Conservation (phyloP, 35 echinoderm and acorn worm genomes). For the Patiria miniata region DNA sequence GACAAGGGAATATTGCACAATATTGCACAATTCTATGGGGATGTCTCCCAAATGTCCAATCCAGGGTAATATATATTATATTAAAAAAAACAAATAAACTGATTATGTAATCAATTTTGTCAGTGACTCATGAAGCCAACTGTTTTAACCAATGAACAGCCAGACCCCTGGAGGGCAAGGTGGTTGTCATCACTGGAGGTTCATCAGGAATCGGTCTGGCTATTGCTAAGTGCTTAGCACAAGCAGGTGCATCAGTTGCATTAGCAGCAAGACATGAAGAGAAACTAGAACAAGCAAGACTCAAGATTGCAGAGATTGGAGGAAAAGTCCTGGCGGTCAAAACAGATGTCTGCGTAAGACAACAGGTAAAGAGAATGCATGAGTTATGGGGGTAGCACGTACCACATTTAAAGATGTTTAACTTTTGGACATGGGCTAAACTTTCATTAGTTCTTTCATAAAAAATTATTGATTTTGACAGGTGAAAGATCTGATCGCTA, state of each 20-base stretch:
- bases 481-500: conserved; percentile 60
- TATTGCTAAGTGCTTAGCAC: conserved; percentile 61
- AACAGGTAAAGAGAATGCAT: conserved; percentile 74
- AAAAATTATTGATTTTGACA: neutral
- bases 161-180: conserved; percentile 49
- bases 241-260: conserved; percentile 62
- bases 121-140: no score
- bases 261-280: conserved; percentile 67
- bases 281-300: conserved; percentile 35
- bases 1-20: no score
- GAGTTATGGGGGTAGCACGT: no score
- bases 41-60: no score
- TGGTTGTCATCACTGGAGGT: conserved; percentile 72
- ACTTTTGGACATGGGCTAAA: no score
- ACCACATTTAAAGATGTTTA: no score
- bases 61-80: no score
- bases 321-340: conserved; percentile 53
- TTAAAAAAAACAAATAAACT: no score
- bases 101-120: no score
- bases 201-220: conserved; percentile 73
- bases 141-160: neutral
- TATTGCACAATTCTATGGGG: no score
- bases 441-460: no score
- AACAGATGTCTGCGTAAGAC: conserved; percentile 68
- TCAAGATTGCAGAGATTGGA: conserved; percentile 47